These are phyloP conservation scores for Oryzias curvinotus DNA, from an alignment of 2,113 vertebrate genomes.

Conservation along the genomic window DNA sequence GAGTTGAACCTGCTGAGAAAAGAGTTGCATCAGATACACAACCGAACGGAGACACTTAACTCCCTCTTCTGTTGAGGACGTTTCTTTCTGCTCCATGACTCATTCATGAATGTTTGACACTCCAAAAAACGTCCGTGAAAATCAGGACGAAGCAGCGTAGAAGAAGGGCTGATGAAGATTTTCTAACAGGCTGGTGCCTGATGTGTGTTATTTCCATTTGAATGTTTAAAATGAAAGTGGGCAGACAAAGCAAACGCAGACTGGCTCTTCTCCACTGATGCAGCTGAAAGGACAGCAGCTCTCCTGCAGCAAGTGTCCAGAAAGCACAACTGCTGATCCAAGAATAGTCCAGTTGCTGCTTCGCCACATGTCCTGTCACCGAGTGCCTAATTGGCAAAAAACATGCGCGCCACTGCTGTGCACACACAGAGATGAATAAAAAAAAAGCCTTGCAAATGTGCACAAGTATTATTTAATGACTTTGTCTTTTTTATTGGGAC, in stretches of 20 bases:
- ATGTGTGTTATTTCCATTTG: too few species aligned
- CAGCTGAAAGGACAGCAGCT: slow-evolving; percentile 26
- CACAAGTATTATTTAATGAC: slow-evolving; percentile 5
- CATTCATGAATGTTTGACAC: too few species aligned
- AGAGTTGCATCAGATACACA: too few species aligned
- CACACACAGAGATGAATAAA: slow-evolving; percentile 62
- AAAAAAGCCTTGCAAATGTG: not conserved
- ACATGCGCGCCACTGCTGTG: slow-evolving; percentile 53
- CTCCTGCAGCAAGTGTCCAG: slow-evolving; percentile 24
- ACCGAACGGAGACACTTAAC: too few species aligned
- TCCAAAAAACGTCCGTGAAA: too few species aligned
- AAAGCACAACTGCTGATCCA: slow-evolving; percentile 75
- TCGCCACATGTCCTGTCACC: slow-evolving; percentile 75
- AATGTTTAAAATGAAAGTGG: not conserved
- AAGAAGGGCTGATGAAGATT: too few species aligned
- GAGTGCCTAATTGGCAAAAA: slow-evolving; percentile 76
- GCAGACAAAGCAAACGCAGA: slow-evolving; percentile 36
- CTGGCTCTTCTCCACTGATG: slow-evolving; percentile 27
- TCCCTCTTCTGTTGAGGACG: too few species aligned
- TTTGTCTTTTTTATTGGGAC: slow-evolving; percentile 22
- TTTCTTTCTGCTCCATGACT: too few species aligned
- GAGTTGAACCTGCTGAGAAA: too few species aligned
- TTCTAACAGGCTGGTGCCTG: too few species aligned
- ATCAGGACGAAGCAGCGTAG: too few species aligned
- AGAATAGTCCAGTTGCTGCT: slow-evolving; percentile 69